Base-by-base conservation (phyloP, 2,113 vertebrate species). In the Aptenodytes forsteri region DNA sequence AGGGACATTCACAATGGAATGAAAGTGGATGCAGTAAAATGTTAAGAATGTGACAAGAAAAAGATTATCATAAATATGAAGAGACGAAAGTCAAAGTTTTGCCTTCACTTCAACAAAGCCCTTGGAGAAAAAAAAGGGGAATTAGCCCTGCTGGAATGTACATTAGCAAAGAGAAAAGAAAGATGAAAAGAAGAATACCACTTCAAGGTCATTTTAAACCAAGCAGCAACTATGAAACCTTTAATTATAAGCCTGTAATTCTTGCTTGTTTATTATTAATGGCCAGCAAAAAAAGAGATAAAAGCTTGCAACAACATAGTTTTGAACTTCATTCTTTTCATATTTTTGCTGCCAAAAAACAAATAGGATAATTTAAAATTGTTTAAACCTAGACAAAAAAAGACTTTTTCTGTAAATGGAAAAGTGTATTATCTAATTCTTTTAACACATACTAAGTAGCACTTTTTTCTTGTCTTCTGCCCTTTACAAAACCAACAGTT, bases 161-260 rank as follows among this genome's bases (percentile, higher is more conserved):
- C 29, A 91, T 82, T 64, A 93, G 56, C 56, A 89, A 91, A 87
- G 55, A 81, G 73, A 82, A 92, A 84, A 72, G 56, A 72, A 82
- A 79, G 40, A 79, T 58, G 44, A 88, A 88, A 90, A 93, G 58
- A 66, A 87, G 70, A 96, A 79, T 59, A 75, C 11, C 26, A 47
- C 64, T 93, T 96, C 93, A 96, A 87, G 91, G 93, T 89, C 75
- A 96, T 95, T 94, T 94, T 64, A 91, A 91, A 95, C 42, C 46
- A 97, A 94, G 42, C 49, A 86, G 46, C 32, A 80, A 83, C 42
- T 80, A 85, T 42, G 62, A 91, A 93, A 83, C 38, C 50, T 80
- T 80, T 90, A 86, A 92, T 88, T 93, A 83, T 21, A 96, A 87
- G 81, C 30, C 40, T 90, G 66, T 22, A 90, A 87, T 93, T 90